Percentiles rank a stretch among this genome's conserved stretches.
These are phyloP conservation scores for Syrphus vitripennis DNA, from an alignment of 2,888 invertebrate genomes.

Conservation along the genomic window DNA sequence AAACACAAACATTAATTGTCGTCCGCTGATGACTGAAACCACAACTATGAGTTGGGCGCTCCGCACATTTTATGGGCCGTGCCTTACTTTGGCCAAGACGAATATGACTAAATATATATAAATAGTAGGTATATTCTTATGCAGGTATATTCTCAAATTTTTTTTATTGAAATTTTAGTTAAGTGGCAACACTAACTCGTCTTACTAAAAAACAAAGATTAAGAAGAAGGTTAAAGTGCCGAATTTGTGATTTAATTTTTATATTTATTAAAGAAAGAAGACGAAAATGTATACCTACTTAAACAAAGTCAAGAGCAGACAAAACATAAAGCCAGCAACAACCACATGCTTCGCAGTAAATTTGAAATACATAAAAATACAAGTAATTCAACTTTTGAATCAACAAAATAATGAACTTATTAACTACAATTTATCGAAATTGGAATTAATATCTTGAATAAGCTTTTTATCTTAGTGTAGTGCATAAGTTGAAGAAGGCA, in stretches of 20 bases:
- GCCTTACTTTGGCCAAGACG: no score
- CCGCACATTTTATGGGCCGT: no score
- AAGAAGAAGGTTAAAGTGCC: conserved; percentile 69
- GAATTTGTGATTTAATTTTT: conserved; percentile 71
- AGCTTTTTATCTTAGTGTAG: conserved; percentile 41
- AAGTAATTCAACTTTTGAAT: conserved; percentile 64
- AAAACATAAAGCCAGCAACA: conserved; percentile 52
- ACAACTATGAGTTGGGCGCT: no score
- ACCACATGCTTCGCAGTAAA: conserved; percentile 50
- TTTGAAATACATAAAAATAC: conserved; percentile 20
- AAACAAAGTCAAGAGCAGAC: conserved; percentile 51
- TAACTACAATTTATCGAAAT: conserved; percentile 64
- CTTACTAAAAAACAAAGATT: neutral
- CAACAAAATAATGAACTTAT: conserved; percentile 61
- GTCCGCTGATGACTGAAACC: no score
- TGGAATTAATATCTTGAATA: conserved; percentile 59
- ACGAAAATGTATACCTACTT: conserved; percentile 62
- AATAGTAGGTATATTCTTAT: no score
- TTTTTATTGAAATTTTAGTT: neutral
- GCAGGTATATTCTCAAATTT: no score
- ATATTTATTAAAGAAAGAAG: conserved; percentile 68
- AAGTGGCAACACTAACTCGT: neutral
- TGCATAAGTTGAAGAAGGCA: conserved; percentile 32
- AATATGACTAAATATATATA: no score
- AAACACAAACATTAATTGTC: no score